Percentiles rank a stretch among this genome's conserved stretches.
Evolutionary conservation across 2,797 vertebrate species (phyloP).

Genomic region (Poeciliopsis infans): DNA sequence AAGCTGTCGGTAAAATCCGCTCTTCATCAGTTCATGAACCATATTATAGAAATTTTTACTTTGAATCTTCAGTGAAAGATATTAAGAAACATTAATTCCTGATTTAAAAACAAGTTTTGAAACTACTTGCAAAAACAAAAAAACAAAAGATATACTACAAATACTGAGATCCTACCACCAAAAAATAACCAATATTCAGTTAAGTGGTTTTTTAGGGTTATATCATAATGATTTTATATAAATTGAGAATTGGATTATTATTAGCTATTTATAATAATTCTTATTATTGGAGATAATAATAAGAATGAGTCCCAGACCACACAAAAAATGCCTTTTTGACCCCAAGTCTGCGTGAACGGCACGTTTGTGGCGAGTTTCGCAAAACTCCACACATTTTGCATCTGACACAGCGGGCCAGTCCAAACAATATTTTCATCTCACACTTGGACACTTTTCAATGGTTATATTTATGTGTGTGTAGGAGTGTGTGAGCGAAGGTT

Average conservation of each 20-base stretch:
- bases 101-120: background rate
- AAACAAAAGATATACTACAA: background rate
- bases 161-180: background rate
- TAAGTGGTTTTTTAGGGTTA: background rate
- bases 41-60: background rate
- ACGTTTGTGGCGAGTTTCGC: background rate
- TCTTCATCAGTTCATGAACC: background rate
- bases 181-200: background rate
- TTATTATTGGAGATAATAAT: too few species aligned
- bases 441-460: conserved; percentile 23
- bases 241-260: background rate
- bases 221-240: background rate
- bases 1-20: background rate
- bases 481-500: conserved; percentile 8
- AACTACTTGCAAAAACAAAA: background rate
- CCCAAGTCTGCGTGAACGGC: background rate
- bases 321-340: conserved; percentile 15
- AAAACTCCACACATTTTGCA: background rate
- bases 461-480: background rate
- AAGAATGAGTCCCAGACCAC: background rate
- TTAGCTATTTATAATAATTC: background rate
- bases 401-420: conserved; percentile 11
- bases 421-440: conserved; percentile 35
- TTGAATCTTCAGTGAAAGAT: background rate
- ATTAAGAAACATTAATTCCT: background rate